Conservation (phyloP, 2,113 vertebrate species). For the Pterocles orientalis region DNA sequence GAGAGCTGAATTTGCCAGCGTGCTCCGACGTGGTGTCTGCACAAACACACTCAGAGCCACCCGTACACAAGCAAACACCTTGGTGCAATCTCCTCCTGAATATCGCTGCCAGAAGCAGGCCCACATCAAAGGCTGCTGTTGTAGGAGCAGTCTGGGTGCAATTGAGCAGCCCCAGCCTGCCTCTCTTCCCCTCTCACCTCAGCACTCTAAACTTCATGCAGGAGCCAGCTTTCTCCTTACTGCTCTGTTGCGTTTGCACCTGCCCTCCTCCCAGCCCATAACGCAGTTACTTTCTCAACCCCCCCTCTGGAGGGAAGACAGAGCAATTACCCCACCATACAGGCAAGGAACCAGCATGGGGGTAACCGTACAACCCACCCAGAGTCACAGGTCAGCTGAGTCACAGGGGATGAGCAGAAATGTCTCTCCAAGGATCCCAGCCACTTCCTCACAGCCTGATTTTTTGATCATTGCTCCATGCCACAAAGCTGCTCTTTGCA, state of each 20-base stretch:
- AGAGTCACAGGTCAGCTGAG: background rate
- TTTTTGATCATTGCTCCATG: fast-evolving
- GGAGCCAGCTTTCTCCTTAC: background rate
- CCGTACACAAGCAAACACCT: background rate
- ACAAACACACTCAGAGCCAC: background rate
- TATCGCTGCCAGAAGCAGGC: background rate
- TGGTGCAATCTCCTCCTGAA: background rate
- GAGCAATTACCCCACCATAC: background rate
- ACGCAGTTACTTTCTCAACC: background rate
- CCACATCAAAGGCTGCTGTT: background rate
- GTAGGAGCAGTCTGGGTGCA: background rate
- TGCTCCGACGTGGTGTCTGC: background rate
- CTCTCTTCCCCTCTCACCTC: background rate
- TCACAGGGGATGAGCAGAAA: background rate
- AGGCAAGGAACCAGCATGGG: fast-evolving
- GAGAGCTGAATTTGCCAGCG: background rate
- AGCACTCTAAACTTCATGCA: background rate
- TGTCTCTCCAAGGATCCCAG: background rate
- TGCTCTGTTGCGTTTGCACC: background rate
- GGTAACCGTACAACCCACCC: fast-evolving
- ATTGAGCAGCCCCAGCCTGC: background rate
- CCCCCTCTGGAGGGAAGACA: background rate
- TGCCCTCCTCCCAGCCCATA: background rate
- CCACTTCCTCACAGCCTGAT: background rate
- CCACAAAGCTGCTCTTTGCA: background rate